Percentiles rank a stretch among this genome's conserved stretches.
Evolutionary conservation across 2,113 vertebrate genomes (phyloP).

Genomic region (Oxyura jamaicensis): DNA sequence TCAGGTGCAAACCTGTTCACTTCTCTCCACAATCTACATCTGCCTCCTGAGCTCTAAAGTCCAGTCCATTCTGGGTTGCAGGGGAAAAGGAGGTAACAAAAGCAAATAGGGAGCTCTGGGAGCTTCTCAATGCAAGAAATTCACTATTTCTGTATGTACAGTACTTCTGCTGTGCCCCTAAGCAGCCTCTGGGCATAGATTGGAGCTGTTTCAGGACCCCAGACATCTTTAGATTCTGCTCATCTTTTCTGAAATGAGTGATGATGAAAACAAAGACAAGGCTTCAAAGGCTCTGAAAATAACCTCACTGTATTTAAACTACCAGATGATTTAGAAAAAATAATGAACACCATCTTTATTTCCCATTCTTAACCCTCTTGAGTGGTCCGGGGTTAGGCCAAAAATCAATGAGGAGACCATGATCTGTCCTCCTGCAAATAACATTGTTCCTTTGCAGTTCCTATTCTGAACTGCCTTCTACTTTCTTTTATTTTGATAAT

Average conservation of each 20-base stretch:
- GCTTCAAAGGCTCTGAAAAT: not conserved
- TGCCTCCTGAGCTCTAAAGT: not conserved
- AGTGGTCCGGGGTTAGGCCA: not conserved
- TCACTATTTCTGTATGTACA: not conserved
- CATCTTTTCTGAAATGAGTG: not conserved
- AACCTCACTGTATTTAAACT: not conserved
- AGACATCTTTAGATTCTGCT: not conserved
- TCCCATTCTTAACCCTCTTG: not conserved
- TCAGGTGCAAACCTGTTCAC: too few species aligned
- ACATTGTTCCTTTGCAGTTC: not conserved
- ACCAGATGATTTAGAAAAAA: not conserved
- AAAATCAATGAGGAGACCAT: not conserved
- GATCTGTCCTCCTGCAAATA: not conserved
- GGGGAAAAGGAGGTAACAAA: not conserved
- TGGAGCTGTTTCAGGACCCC: not conserved
- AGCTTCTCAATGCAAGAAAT: not conserved
- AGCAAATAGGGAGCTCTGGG: not conserved
- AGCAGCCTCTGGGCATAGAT: not conserved
- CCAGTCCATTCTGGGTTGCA: not conserved
- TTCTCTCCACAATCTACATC: too few species aligned
- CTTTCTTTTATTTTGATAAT: not conserved
- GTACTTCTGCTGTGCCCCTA: not conserved
- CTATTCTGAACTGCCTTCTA: not conserved
- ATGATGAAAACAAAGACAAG: not conserved
- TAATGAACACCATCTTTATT: not conserved